Evolutionary conservation across 2,113 vertebrate genomes (phyloP).

Genomic region (Thoracochromis brauschi): DNA sequence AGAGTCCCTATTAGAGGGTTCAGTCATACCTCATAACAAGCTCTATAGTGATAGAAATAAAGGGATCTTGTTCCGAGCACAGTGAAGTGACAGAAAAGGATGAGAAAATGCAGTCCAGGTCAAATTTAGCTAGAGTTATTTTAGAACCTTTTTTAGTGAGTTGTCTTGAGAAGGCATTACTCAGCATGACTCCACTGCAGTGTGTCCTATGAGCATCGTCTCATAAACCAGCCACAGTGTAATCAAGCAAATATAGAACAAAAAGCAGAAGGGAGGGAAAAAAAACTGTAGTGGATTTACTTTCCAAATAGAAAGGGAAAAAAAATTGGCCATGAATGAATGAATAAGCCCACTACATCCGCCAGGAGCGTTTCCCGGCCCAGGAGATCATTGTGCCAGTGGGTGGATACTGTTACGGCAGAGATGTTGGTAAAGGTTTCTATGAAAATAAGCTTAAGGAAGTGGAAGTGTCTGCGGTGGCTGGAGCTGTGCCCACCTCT

Average conservation of each 20-base stretch:
- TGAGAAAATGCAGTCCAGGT: neutral
- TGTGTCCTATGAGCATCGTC: neutral
- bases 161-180: neutral
- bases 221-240: slow-evolving; percentile 2
- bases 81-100: neutral
- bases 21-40: neutral
- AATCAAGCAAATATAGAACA: slow-evolving; percentile 36
- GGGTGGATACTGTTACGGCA: slow-evolving; percentile 61
- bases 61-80: neutral
- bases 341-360: slow-evolving; percentile 58
- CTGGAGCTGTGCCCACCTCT: slow-evolving; percentile 48
- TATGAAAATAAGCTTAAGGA: slow-evolving; percentile 60
- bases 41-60: neutral
- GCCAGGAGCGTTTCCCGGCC: slow-evolving; percentile 59
- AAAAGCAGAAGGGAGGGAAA: slow-evolving; percentile 22
- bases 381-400: slow-evolving; percentile 63
- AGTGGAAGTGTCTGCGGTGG: slow-evolving; percentile 57
- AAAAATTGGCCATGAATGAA: slow-evolving; percentile 66
- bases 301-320: slow-evolving; percentile 50
- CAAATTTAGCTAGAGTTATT: neutral
- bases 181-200: neutral
- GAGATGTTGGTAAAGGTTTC: slow-evolving; percentile 50
- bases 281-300: slow-evolving; percentile 40
- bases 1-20: neutral
- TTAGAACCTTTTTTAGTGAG: neutral